These are phyloP conservation scores for Pachydiplax longipennis DNA, from an alignment of 2,888 invertebrate genomes.

Conservation along the genomic window DNA sequence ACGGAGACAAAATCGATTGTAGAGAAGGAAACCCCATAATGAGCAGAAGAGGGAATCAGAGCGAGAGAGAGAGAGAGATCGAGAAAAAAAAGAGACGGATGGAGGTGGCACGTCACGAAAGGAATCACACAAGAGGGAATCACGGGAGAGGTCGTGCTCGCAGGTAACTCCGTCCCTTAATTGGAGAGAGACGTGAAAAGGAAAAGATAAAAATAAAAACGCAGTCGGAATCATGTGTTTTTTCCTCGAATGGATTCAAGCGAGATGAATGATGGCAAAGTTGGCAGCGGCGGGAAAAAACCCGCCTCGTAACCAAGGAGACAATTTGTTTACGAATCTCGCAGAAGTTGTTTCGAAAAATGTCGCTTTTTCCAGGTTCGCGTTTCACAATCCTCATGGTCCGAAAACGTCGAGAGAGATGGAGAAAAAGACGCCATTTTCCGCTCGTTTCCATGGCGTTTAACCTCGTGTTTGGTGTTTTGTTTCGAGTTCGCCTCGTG, in stretches of 20 bases:
- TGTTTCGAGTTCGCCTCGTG: no score
- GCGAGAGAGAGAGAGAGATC: no score
- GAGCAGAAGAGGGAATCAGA: background rate
- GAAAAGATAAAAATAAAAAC: background rate
- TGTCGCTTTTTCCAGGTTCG: background rate
- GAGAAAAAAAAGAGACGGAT: no score
- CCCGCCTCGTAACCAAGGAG: background rate
- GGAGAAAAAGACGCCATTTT: background rate
- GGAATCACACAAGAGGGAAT: background rate
- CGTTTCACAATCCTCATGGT: background rate
- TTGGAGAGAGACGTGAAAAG: constrained; percentile 30
- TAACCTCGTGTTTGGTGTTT: no score
- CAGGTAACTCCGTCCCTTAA: constrained; percentile 14
- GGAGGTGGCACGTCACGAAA: no score
- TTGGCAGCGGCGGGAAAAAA: background rate
- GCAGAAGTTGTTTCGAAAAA: no score
- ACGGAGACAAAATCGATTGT: background rate
- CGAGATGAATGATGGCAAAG: background rate
- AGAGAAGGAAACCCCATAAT: background rate
- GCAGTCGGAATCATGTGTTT: background rate
- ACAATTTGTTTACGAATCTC: background rate
- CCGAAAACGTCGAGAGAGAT: background rate
- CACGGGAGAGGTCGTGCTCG: no score
- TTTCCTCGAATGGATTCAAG: background rate
- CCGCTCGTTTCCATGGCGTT: no score